Conservation (phyloP, 2,113 vertebrate species). For the Suricata suricatta region DNA sequence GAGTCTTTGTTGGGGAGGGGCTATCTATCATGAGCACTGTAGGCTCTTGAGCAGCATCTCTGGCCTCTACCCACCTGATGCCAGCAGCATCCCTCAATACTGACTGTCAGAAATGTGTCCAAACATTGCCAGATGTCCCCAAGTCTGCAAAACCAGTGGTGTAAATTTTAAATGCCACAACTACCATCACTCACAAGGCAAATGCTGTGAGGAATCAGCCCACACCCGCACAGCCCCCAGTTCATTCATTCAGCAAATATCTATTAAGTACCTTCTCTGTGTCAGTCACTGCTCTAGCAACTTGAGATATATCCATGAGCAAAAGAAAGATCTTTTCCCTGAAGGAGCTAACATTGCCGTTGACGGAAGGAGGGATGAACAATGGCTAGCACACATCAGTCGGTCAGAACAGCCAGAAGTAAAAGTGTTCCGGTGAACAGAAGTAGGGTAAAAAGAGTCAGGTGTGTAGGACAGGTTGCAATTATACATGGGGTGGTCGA, state of each 20-base stretch:
- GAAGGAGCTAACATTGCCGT: not conserved
- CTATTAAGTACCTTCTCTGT: not conserved
- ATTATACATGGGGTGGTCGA: not conserved
- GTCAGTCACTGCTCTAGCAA: not conserved
- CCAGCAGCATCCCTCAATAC: not conserved
- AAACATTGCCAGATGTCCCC: not conserved
- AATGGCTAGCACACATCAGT: not conserved
- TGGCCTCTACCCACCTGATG: not conserved
- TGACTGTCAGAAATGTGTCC: not conserved
- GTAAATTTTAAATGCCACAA: not conserved
- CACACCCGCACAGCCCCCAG: not conserved
- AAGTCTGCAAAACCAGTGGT: not conserved
- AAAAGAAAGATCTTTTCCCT: not conserved
- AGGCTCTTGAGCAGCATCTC: not conserved
- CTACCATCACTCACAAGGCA: not conserved
- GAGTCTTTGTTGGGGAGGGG: not conserved
- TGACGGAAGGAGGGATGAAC: fast-evolving
- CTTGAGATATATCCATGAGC: not conserved
- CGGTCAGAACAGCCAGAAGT: not conserved
- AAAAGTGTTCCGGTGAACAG: not conserved
- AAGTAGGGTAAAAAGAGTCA: not conserved
- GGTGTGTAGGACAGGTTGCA: not conserved
- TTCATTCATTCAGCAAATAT: not conserved
- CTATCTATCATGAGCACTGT: no score
- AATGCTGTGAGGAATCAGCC: not conserved